phyloP scores from a whole-genome alignment of 2,888 invertebrate genomes.

The Hirtodrosophila histrioides region DNA sequence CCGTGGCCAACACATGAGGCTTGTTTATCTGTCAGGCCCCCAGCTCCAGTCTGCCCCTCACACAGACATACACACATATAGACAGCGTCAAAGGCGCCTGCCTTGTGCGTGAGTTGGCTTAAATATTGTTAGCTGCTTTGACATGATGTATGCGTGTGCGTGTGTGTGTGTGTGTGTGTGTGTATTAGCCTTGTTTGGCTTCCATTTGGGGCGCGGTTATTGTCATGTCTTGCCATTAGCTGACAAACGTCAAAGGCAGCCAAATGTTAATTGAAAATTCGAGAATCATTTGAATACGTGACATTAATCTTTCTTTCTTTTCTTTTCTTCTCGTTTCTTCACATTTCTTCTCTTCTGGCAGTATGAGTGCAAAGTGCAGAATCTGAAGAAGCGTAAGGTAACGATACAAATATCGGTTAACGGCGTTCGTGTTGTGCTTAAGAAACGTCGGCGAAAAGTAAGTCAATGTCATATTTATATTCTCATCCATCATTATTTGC shows the following conservation, averaged over 20 bases:
- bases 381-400: slow-evolving; percentile 98
- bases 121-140: slow-evolving; percentile 49
- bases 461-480: slow-evolving; percentile 59
- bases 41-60: background rate
- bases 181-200: slow-evolving; percentile 52
- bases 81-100: slow-evolving; percentile 9
- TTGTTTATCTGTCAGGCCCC: slow-evolving; percentile 54
- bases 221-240: slow-evolving; percentile 74
- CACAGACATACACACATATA: slow-evolving; percentile 6
- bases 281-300: slow-evolving; percentile 24
- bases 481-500: slow-evolving; percentile 33
- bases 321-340: background rate
- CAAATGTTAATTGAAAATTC: slow-evolving; percentile 76
- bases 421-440: slow-evolving; percentile 94
- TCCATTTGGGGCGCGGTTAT: slow-evolving; percentile 52
- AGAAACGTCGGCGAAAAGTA: slow-evolving; percentile 91
- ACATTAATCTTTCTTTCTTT: slow-evolving; percentile 17
- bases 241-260: slow-evolving; percentile 52
- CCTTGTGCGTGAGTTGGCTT: slow-evolving; percentile 62
- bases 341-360: slow-evolving; percentile 85
- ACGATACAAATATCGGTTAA: slow-evolving; percentile 97
- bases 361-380: slow-evolving; percentile 99
- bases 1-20: slow-evolving; percentile 30
- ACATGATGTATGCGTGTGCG: slow-evolving; percentile 18
- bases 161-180: slow-evolving; percentile 19